These are phyloP conservation scores for Terebella lapidaria DNA, from an alignment of 2,888 invertebrate species.

Conservation along the genomic window DNA sequence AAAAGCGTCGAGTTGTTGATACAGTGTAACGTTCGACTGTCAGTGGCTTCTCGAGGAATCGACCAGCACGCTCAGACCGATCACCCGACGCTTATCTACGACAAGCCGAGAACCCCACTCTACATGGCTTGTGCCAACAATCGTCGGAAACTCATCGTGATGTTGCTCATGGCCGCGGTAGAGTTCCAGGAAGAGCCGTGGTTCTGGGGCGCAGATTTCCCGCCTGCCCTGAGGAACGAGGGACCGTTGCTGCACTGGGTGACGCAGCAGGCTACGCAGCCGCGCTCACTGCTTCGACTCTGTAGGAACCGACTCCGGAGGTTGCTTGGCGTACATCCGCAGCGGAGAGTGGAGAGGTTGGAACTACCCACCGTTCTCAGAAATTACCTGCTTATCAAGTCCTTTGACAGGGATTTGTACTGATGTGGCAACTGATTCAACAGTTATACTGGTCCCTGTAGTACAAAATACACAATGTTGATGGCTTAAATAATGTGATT, in stretches of 20 bases:
- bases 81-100: conserved; percentile 28
- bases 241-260: not conserved
- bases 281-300: conserved; percentile 3
- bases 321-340: not conserved
- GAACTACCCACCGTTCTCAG: conserved; percentile 6
- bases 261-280: not conserved
- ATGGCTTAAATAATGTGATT: too few species aligned
- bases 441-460: too few species aligned
- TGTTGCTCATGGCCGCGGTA: conserved; percentile 3
- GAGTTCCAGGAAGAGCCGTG: conserved; percentile 6
- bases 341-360: not conserved
- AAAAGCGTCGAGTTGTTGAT: conserved; percentile 31
- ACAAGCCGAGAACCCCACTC: conserved; percentile 30
- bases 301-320: not conserved
- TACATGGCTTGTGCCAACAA: conserved; percentile 4
- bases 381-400: conserved; percentile 9
- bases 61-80: conserved; percentile 35
- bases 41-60: conserved; percentile 29
- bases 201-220: conserved; percentile 8
- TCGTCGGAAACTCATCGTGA: not conserved
- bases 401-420: not conserved
- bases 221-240: not conserved
- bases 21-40: conserved; percentile 31
- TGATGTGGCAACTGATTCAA: too few species aligned
- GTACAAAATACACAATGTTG: too few species aligned